Conservation (phyloP, 2,113 vertebrate genomes). For the Xerus inauris region DNA sequence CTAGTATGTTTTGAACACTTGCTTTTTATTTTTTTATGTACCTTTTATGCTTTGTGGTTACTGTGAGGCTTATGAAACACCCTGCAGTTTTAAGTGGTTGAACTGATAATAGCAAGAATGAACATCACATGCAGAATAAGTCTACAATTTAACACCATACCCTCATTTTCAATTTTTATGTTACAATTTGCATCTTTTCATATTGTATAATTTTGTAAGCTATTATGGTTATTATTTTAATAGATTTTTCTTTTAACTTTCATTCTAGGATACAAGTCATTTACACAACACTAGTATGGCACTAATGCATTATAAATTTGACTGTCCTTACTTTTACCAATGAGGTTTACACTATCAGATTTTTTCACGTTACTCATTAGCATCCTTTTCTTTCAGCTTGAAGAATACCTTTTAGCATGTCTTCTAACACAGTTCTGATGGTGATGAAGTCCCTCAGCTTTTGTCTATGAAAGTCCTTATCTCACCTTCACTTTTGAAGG, state of each 20-base stretch:
- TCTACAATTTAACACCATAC: neutral
- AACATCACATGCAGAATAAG: neutral
- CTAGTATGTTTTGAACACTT: neutral
- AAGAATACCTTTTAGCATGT: no score
- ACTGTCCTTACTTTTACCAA: neutral
- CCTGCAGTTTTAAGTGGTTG: neutral
- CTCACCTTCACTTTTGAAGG: neutral
- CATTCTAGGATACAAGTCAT: neutral
- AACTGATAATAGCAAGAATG: neutral
- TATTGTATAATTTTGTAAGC: neutral
- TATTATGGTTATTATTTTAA: neutral
- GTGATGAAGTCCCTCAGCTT: no score
- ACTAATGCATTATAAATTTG: neutral
- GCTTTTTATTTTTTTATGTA: neutral
- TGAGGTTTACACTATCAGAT: neutral
- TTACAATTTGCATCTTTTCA: neutral
- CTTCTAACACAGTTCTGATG: no score
- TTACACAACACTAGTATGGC: neutral
- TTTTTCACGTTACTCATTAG: neutral
- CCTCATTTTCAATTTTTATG: neutral
- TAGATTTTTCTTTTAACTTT: neutral
- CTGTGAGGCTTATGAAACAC: neutral
- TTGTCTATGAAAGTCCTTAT: neutral
- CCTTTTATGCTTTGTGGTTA: neutral
- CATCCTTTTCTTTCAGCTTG: neutral